Base-by-base conservation (phyloP, 1,140 invertebrate species). In the Colletes latitarsis region DNA sequence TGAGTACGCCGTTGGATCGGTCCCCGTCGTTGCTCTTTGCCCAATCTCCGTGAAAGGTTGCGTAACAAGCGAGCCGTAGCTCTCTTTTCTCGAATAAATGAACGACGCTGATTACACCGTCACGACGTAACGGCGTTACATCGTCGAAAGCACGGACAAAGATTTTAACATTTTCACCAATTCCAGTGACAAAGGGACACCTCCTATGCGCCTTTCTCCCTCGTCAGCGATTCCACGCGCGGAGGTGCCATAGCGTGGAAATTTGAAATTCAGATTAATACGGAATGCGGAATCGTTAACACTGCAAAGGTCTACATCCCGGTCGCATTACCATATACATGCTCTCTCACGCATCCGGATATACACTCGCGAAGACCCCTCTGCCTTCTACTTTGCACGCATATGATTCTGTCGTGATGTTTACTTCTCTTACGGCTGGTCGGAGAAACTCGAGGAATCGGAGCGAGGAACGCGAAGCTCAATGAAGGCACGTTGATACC, bases 191-290 rank as follows among this genome's bases (percentile, higher is more conserved):
- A 78, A 78, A 78, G 57, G 68, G 53, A 69, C 43, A 49, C 64
- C 64, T n/a, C 15, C 64, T 43, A 39, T 55, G 58, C 68, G 19
- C 41, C 14, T 41, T 19, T 58, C 60, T 53, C 57, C 30, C 58
- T 79, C 70, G 69, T 67, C 49, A 78, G 68, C 82, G 76, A 81
- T 71, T 81, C 62, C 63, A 19, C 69, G 60, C 71, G 83, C 68
- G 43, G 43, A 85, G 82, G 82, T 81, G 83, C 64, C 83, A 53
- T 78, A 67, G 76, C 71, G 76, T 55, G 69, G 52, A 77, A 81
- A 85, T 85, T 84, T 85, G 83, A 85, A 85, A 85, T 85, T 85
- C 78, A 85, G 83, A 85, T 85, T 85, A 84, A 85, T 85, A 84
- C 70, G 46, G 69, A 68, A 74, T 67, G 82, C 77, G 71, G 74